A percentile compares a stretch with the other conserved stretches of the same genome.
phyloP scores from a whole-genome alignment of 2,113 vertebrate species.

The Lasiurus cinereus region DNA sequence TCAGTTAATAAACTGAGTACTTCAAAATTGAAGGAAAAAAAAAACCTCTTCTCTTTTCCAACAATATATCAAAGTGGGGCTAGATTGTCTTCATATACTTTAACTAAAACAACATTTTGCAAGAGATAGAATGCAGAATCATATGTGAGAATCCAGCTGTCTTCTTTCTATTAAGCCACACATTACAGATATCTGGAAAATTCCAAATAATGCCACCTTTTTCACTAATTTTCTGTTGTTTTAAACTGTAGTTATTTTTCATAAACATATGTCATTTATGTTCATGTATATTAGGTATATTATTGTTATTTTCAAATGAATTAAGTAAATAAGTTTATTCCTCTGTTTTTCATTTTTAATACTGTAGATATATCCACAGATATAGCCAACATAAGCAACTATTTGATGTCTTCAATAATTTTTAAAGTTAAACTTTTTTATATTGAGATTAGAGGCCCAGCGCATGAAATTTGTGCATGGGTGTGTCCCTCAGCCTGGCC shows the following conservation, averaged over 20 bases:
- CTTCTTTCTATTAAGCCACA: not conserved
- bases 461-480: too few species aligned
- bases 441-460: not conserved
- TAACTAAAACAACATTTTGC: not conserved
- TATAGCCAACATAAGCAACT: not conserved
- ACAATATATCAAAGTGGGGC: not conserved
- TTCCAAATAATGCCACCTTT: not conserved
- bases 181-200: not conserved
- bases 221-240: not conserved
- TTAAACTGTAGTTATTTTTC: slow-evolving; percentile 5
- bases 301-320: not conserved
- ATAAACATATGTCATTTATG: not conserved
- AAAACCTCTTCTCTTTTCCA: slow-evolving; percentile 6
- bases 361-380: not conserved
- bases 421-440: not conserved
- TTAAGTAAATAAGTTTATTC: slow-evolving; percentile 5
- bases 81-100: not conserved
- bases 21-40: too few species aligned
- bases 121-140: not conserved
- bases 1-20: too few species aligned
- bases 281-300: not conserved
- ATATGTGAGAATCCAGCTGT: not conserved
- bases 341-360: not conserved
- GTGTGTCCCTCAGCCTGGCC: too few species aligned
- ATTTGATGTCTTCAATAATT: not conserved